Base-by-base conservation (phyloP, 2,888 invertebrate species). In the Urechis unicinctus region DNA sequence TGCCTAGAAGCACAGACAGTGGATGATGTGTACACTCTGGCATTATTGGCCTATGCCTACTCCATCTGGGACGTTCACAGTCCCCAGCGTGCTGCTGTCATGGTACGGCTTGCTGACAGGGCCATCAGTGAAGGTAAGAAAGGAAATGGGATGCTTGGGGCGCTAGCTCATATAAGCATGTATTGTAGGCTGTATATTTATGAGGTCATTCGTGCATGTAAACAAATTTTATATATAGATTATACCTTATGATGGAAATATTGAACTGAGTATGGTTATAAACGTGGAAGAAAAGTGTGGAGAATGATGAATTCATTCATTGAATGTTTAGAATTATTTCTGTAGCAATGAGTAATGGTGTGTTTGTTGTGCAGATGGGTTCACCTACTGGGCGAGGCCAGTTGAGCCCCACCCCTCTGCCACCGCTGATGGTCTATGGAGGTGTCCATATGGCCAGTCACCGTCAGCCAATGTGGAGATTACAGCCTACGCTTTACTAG, bases 401-500 rank as follows among this genome's bases (percentile, higher is more conserved):
- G 22, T 13, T 9, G 22, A 9, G 6, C 45, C 17, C 21, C 17
- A 13, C 17, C 9, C 17, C 36, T 17, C 17, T 9, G 9, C 36
- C 36, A 36, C 36, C 17, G 36, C 9, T 17, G 9, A 9, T 13
- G 9, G 36, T 9, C 9, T 36, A 17, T 13, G 9, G 9, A 17
- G 9, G 9, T 36, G 36, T 36, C 36, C 36, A 9, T 36, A 13
- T 17, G 9, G 9, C 9, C 36, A 36, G 17, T 3, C 89, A 0
- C 83, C 84, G 58, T 86, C 88, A 0, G 84, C 87, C 1, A 86
- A 88, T 65, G 85, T 95, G 3, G 90, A 91, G 76, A 89, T 91
- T 66, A 93, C 95, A 0, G 86, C 94, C 0, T 96, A 95, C 77
- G 88, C 87, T 0, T 79, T 96, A 55, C 81, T 92, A 54, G 85